Percentiles rank a stretch among this genome's conserved stretches.
phyloP scores from a whole-genome alignment of 2,888 invertebrate species.

The Pemphredon lugubris region DNA sequence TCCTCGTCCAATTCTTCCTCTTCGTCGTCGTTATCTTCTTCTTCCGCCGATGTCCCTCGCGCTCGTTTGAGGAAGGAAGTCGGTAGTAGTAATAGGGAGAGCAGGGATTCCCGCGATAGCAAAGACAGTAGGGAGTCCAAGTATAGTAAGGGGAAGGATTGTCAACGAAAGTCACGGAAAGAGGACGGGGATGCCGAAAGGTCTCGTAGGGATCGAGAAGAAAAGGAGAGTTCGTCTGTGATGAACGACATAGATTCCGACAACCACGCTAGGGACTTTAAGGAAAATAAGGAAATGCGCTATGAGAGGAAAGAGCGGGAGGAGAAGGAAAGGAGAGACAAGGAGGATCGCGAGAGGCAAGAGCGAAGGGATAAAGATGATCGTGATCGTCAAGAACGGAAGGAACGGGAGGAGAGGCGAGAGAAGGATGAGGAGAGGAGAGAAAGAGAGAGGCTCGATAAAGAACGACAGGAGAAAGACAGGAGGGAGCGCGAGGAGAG shows the following conservation, averaged over 20 bases:
- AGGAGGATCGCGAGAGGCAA: slow-evolving; percentile 70
- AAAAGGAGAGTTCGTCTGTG: slow-evolving; percentile 56
- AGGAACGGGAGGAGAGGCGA: slow-evolving; percentile 72
- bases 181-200: slow-evolving; percentile 71
- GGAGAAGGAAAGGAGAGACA: slow-evolving; percentile 69
- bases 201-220: slow-evolving; percentile 70
- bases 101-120: slow-evolving; percentile 75
- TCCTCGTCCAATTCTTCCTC: slow-evolving; percentile 60
- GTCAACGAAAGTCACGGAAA: slow-evolving; percentile 74
- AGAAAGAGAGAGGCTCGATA: slow-evolving; percentile 77
- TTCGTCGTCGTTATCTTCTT: slow-evolving; percentile 61
- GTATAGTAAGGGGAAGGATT: slow-evolving; percentile 77
- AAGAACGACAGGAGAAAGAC: slow-evolving; percentile 74
- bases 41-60: slow-evolving; percentile 66
- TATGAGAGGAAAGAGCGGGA: slow-evolving; percentile 72
- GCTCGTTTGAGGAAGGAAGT: slow-evolving; percentile 71
- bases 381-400: slow-evolving; percentile 69
- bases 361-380: slow-evolving; percentile 73
- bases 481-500: slow-evolving; percentile 76
- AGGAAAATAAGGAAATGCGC: slow-evolving; percentile 69
- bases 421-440: slow-evolving; percentile 73
- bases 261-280: slow-evolving; percentile 58
- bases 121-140: slow-evolving; percentile 76
- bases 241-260: slow-evolving; percentile 62
- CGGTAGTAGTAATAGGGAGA: slow-evolving; percentile 67